Percentiles rank a stretch among this genome's conserved stretches.
phyloP scores from a whole-genome alignment of 2,888 invertebrate species.

The Rhamnusium bicolor region DNA sequence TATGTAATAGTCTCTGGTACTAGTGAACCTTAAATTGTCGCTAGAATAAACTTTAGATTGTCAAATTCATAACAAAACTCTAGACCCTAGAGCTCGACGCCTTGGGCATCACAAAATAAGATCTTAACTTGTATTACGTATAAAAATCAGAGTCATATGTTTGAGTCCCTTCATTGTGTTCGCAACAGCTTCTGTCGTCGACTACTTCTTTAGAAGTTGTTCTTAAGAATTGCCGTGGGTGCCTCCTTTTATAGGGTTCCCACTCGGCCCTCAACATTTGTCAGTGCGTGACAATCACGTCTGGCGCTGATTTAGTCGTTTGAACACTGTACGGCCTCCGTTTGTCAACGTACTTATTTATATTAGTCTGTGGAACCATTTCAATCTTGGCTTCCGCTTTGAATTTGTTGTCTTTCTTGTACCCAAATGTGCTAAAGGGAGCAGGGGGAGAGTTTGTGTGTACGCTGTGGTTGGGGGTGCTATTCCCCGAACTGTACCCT shows the following conservation, averaged over 20 bases:
- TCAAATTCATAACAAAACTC: slow-evolving; percentile 24
- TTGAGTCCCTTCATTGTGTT: slow-evolving; percentile 67
- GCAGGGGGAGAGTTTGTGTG: slow-evolving; percentile 66
- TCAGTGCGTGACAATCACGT: slow-evolving; percentile 91
- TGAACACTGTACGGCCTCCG: slow-evolving; percentile 83
- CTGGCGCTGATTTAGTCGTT: slow-evolving; percentile 91
- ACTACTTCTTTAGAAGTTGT: slow-evolving; percentile 32
- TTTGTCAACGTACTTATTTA: slow-evolving; percentile 46
- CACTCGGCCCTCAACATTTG: slow-evolving; percentile 79
- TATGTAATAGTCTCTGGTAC: too few species aligned
- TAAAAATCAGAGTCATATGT: slow-evolving; percentile 64
- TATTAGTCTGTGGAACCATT: slow-evolving; percentile 68
- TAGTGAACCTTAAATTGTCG: slow-evolving; percentile 27
- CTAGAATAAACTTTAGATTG: slow-evolving; percentile 32
- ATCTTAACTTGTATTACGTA: slow-evolving; percentile 59
- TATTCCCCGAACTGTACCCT: slow-evolving; percentile 66
- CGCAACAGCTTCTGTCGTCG: slow-evolving; percentile 28
- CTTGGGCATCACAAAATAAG: slow-evolving; percentile 4
- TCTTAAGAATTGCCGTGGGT: slow-evolving; percentile 72
- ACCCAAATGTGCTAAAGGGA: slow-evolving; percentile 75
- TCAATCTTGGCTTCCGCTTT: slow-evolving; percentile 78
- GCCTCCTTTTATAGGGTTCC: slow-evolving; percentile 75
- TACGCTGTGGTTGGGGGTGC: slow-evolving; percentile 67
- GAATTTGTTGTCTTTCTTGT: slow-evolving; percentile 70
- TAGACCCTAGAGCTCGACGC: neutral